Base-by-base conservation (phyloP, 2,888 invertebrate species). In the Epinotia ramella region DNA sequence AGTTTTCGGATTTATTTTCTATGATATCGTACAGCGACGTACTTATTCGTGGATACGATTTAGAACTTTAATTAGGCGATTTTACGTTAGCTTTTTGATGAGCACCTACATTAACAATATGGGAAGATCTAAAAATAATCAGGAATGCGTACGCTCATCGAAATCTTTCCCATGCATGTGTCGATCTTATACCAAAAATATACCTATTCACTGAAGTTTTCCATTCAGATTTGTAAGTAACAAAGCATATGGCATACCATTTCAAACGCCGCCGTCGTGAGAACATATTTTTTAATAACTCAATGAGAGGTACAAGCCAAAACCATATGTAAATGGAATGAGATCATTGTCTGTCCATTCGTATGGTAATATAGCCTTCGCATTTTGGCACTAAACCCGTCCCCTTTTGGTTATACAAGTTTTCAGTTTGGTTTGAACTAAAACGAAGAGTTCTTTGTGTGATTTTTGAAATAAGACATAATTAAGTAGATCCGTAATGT, bases 241-340 rank as follows among this genome's bases (percentile, higher is more conserved):
- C 20, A 46, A 33, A 53, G 46, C 69, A 69, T 44, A 60, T 57
- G 44, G 68, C 33, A 67, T 67, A 28, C 40, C 40, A 69, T 60
- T 60, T 46, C 20, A 60, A 69, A 59, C 59, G 59, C 16, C 20
- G 16, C 49, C 56, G 20, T 4, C 53, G 64, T 64, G 64, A 72
- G 33, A 49, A 24, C 64, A 72, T 24, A 57, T 44, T 63, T 69
- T 70, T 63, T 70, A 53, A 66, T 65, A 71, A 60, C 53, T 40
- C 18, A 49, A 59, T 65, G 33, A 71, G 65, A 13, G 24, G 67
- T 67, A 63, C 13, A 56, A 18, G 24, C 86, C 88, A 87, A 87
- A 91, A 85, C 77, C 80, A 84, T 86, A 90, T 91, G 90, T 86
- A 90, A 89, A 91, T 90, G 78, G 82, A 86, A 88, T 91, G 91